These are phyloP conservation scores for Drosophila serrata DNA, from an alignment of 1,140 invertebrate species.

Conservation along the genomic window DNA sequence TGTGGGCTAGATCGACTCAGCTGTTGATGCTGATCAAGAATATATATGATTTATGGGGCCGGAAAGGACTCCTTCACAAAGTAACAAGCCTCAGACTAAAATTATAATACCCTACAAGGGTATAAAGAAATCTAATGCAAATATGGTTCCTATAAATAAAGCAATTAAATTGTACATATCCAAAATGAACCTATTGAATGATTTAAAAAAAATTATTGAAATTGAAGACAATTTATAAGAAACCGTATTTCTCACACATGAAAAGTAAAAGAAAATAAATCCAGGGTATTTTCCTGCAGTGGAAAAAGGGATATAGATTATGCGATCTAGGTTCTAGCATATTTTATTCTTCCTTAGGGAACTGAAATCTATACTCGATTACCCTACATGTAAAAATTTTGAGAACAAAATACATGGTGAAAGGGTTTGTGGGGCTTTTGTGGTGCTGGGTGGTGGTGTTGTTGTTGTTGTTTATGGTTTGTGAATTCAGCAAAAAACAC, in stretches of 20 bases:
- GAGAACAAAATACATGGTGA: neutral
- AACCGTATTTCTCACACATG: neutral
- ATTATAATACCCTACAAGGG: too few relatives aligned
- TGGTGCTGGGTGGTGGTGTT: neutral
- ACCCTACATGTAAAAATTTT: neutral
- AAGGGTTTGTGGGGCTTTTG: neutral
- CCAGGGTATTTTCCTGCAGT: neutral
- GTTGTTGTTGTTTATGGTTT: neutral
- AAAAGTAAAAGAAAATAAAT: neutral
- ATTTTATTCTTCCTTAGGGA: neutral
- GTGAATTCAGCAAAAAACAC: slow-evolving; percentile 6
- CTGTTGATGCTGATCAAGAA: too few relatives aligned
- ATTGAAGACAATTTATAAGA: neutral
- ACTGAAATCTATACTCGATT: neutral
- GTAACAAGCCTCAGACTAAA: too few relatives aligned
- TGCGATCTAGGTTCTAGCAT: neutral
- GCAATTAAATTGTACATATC: neutral
- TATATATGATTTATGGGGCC: too few relatives aligned
- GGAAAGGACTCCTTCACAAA: too few relatives aligned
- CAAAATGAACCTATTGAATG: neutral
- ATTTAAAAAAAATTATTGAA: neutral
- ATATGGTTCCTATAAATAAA: neutral
- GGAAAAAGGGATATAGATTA: neutral
- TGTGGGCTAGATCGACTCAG: too few relatives aligned
- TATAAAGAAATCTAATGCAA: neutral